Conservation (phyloP, 2,797 vertebrate genomes). For the Peromyscus melanophrys region DNA sequence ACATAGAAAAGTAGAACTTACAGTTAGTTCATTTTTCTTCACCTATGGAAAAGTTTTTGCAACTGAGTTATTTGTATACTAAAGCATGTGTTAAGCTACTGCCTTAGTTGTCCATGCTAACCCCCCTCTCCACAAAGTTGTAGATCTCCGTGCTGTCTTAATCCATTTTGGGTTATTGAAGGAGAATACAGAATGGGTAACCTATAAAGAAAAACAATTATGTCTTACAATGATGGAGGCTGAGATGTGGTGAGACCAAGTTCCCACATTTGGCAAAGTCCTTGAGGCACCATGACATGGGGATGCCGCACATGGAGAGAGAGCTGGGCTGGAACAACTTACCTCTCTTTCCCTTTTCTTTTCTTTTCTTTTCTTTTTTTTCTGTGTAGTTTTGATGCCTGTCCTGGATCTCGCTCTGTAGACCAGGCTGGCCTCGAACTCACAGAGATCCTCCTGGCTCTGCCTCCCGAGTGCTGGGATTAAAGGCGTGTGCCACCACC, state of each 20-base stretch:
- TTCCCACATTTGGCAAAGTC: background rate
- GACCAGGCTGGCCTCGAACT: too few relatives aligned
- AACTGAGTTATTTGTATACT: background rate
- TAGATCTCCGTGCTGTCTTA: background rate
- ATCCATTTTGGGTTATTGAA: background rate
- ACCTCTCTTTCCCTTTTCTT: background rate
- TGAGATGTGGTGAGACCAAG: background rate
- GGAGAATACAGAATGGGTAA: background rate
- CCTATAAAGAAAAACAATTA: background rate
- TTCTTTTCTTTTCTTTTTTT: too few relatives aligned
- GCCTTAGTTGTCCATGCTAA: background rate
- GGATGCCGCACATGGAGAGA: background rate
- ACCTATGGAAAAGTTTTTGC: constrained; percentile 5
- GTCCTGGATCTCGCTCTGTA: too few relatives aligned
- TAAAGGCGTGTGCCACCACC: too few relatives aligned
- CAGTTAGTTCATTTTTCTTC: background rate
- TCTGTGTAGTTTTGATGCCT: too few relatives aligned
- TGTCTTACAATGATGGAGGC: background rate
- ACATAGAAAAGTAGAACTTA: background rate
- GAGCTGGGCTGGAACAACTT: rapidly evolving
- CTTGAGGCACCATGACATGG: background rate
- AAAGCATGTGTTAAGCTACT: background rate
- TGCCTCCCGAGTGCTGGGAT: too few relatives aligned
- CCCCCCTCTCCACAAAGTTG: constrained; percentile 4
- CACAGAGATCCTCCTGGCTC: too few relatives aligned